A percentile compares a stretch with the other conserved stretches of the same genome.
Evolutionary conservation across 2,888 invertebrate species (phyloP).

Genomic region (Microchrysa polita): DNA sequence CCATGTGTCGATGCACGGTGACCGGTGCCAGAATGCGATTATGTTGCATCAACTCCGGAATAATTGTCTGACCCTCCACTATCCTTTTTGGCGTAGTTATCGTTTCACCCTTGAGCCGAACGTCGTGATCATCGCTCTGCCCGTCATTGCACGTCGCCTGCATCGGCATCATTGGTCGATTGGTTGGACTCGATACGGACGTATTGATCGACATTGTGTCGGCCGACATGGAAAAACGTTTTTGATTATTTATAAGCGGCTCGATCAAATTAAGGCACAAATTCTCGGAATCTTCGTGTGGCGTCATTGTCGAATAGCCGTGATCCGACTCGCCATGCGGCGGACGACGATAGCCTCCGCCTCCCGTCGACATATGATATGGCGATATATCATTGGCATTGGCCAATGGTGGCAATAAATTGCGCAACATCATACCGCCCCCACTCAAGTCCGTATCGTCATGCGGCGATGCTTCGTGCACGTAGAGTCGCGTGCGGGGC

Average conservation of each 20-base stretch:
- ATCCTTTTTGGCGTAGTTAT: neutral
- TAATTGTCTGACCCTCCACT: slow-evolving; percentile 58
- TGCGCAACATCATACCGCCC: slow-evolving; percentile 66
- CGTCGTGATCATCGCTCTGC: slow-evolving; percentile 58
- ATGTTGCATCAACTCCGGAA: slow-evolving; percentile 53
- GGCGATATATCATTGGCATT: slow-evolving; percentile 77
- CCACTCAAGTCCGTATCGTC: slow-evolving; percentile 60
- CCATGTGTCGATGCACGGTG: slow-evolving; percentile 89
- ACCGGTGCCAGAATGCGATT: slow-evolving; percentile 84
- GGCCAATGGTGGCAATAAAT: slow-evolving; percentile 70
- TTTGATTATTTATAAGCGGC: slow-evolving; percentile 68
- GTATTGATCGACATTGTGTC: slow-evolving; percentile 69
- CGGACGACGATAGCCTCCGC: slow-evolving; percentile 73
- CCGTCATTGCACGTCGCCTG: neutral
- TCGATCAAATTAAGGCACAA: slow-evolving; percentile 79
- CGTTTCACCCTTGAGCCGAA: too few relatives aligned
- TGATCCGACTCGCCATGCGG: slow-evolving; percentile 81
- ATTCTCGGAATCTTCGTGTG: slow-evolving; percentile 88
- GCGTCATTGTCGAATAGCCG: slow-evolving; percentile 94
- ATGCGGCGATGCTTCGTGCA: slow-evolving; percentile 70
- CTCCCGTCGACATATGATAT: slow-evolving; percentile 80
- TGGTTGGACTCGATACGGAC: slow-evolving; percentile 65
- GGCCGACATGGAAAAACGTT: slow-evolving; percentile 67
- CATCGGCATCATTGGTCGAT: slow-evolving; percentile 53
- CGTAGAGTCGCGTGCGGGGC: slow-evolving; percentile 75